These are phyloP conservation scores for Sphenopsis melanotis DNA, from an alignment of 2,797 vertebrate genomes.

Conservation along the genomic window DNA sequence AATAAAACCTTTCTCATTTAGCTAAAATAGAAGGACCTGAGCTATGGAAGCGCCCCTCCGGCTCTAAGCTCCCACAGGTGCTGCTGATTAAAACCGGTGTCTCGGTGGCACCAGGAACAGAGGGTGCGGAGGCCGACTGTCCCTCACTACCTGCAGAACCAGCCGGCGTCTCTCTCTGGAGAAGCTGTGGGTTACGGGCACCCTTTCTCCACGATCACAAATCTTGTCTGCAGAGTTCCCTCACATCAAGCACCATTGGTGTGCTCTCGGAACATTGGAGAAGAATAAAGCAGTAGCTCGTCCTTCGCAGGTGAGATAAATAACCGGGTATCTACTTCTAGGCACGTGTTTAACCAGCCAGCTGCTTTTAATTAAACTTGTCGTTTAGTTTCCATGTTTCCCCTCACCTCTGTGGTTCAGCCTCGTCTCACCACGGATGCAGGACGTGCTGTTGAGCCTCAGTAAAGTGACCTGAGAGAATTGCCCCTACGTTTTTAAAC, in stretches of 20 bases:
- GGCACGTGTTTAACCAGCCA: background rate
- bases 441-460: background rate
- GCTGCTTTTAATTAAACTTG: background rate
- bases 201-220: background rate
- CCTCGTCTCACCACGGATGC: background rate
- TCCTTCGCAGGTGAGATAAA: background rate
- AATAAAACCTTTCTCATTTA: constrained; percentile 43
- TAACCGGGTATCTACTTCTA: background rate
- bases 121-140: background rate
- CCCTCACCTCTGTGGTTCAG: background rate
- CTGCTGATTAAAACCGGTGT: background rate
- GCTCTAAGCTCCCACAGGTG: background rate
- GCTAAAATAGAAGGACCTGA: constrained; percentile 26
- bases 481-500: accelerated
- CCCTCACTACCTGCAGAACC: background rate
- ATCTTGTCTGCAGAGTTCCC: background rate
- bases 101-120: background rate
- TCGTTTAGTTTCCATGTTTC: background rate
- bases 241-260: background rate
- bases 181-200: too few species aligned
- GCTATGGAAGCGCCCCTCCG: background rate
- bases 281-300: background rate
- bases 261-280: background rate
- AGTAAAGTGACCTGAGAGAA: background rate
- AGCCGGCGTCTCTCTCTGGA: accelerated